A percentile compares a stretch with the other conserved stretches of the same genome.
Conservation (phyloP, 2,113 vertebrate species). For the Falcunculus frontatus region DNA sequence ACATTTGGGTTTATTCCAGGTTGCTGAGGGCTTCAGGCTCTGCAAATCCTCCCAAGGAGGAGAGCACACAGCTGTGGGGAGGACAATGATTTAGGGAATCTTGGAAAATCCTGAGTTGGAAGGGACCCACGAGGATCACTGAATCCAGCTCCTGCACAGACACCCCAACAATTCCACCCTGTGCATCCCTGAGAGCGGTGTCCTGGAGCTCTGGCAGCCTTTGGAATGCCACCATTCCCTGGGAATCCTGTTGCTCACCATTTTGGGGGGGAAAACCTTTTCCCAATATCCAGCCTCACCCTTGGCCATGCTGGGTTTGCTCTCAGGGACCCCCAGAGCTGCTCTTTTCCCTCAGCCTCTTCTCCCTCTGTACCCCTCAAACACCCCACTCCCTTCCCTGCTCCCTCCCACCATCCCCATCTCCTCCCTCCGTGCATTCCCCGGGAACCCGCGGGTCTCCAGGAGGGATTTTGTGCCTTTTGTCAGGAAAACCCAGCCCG, state of each 20-base stretch:
- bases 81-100: fast-evolving
- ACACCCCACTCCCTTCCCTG: fast-evolving
- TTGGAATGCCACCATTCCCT: neutral
- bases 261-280: neutral
- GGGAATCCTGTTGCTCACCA: neutral
- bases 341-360: neutral
- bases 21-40: neutral
- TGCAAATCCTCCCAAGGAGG: neutral
- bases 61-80: too few relatives aligned
- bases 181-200: too few relatives aligned
- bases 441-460: neutral
- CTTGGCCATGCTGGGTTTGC: fast-evolving
- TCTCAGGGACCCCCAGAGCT: too few relatives aligned
- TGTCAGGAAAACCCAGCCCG: fast-evolving
- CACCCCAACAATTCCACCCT: neutral
- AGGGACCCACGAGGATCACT: neutral
- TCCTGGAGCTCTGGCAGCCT: neutral
- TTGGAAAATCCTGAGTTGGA: neutral
- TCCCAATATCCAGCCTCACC: neutral
- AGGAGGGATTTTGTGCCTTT: neutral
- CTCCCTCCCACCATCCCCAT: neutral
- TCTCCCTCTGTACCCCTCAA: neutral
- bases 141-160: neutral
- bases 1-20: neutral
- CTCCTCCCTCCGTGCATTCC: neutral